Base-by-base conservation (phyloP, 2,888 invertebrate species). In the Fragum sueziense region DNA sequence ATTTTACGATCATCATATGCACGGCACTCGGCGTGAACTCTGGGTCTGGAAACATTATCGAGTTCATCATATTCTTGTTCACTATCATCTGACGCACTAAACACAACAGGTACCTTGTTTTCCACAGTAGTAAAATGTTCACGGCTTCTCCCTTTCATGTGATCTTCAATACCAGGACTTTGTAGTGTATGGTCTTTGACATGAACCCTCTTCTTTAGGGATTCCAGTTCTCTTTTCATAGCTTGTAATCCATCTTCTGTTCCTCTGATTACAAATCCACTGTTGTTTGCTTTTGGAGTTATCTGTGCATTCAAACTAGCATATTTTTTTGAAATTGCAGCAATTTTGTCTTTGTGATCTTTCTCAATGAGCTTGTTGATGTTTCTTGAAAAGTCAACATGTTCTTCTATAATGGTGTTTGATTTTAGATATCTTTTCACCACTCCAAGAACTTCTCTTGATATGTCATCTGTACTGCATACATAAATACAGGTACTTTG, bases 381-480 rank as follows among this genome's bases (percentile, higher is more conserved):
- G 20, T 70, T 68, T 31, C 70, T 75, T 4, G 70, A 20, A 52
- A 82, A 67, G 29, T 57, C 33, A 7, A 78, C 51, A 27, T 70
- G 57, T 20, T 78, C 29, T 17, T 52, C 61, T 54, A 72, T 62
- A n/a, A 80, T 62, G 47, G 80, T 79, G 73, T 86, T 84, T 3
- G 62, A 51, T 25, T 69, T 57, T 14, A 87, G 47, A 52, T 84
- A 87, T 7, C 54, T 67, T 29, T 71, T 65, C 1, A 85, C 17
- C 6, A 69, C 68, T 29, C 77, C 80, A 52, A 74, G n/a, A 17
- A 74, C 57, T 1, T 27, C 62, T 41, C 65, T 37, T 17, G 70
- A 4, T 22, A 81, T 78, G 29, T 81, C 78, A 72, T 74, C 76
- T 37, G 80, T 84, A 9, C 52, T 17, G 70, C 70, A 72, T 2